Evolutionary conservation across 2,797 vertebrate species (phyloP), one percentile per base, ranked within the genome.

Genomic region (Syndactyla subalaris): DNA sequence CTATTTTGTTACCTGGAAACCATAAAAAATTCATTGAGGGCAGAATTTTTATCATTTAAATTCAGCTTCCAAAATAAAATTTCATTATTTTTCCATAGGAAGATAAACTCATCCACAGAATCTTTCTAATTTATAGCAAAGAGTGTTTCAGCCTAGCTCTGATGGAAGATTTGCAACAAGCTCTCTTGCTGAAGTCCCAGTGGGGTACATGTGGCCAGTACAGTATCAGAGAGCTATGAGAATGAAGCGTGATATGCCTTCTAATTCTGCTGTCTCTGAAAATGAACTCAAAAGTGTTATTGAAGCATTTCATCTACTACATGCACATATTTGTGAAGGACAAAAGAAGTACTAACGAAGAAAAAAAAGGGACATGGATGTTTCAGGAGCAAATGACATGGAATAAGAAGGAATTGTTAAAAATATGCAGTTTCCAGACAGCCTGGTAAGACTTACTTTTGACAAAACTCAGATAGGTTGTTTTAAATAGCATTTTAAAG

Each of bases 221-320:
- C 13, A 1, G 1, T 23, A 19, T 21, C 38, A 41, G 18, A 45
- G 19, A 78, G 26, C 16, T 71, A 61, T 2, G 7, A 41, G 45
- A 48, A 45, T 1, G 1, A 18, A 74, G 20, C 3, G 1, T 49
- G 6, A 23, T 36, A 21, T 48, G 36, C 4, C 7, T 81, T 65
- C 19, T 57, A 61, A 59, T 61, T 65, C 18, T 81, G 1, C 46
- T 75, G 22, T 34, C 32, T 63, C 62, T 75, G 54, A 78, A 84
- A 91, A 68, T 6, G 1, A 32, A 52, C 57, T 43, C 5, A 59
- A 72, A 51, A 3, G 7, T 0, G 0, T 67, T 67, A 45, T 32
- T 84, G 77, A 68, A 84, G 3, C 4, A 17, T 68, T 81, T 87
- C 0, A 26, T 45, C 20, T 78, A 41, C 23, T 46, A 76, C 9